Evolutionary conservation across 92 coral and sea anemone species (phyloP), one percentile per base, ranked within the genome.

Genomic region (Meandrina meandrites): DNA sequence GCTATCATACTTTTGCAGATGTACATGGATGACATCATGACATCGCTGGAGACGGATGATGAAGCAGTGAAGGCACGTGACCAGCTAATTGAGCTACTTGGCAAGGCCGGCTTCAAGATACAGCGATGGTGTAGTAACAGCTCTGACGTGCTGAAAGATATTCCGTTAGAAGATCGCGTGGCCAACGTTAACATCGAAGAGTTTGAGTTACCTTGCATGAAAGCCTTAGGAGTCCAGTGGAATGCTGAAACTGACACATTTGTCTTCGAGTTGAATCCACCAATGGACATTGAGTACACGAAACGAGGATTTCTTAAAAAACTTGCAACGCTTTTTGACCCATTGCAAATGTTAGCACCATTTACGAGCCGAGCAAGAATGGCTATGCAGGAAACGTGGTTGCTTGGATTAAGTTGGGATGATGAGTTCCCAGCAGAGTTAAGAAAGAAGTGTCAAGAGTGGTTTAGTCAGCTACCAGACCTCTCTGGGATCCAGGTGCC

Each of bases 11-110:
- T 86, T 1, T 71, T 88, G n/a, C 86, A 92, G 60, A 73, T 92
- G 80, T 92, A 89, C 79, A 88, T 89, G 76, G 92, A 92, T 36
- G 92, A 89, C 79, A 83, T 89, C 76, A 85, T 89, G 69, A 79
- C 86, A 5, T 89, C 91, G 8, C 34, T 82, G 18, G 86, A 89
- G 28, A 81, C 92, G 3, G 86, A 81, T 2, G 89, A 89, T 67
- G 84, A 92, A 84, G 89, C 94, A 11, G 54, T 92, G 3, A 32
- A 67, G 11, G 87, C 78, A 22, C 82, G 86, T 42, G 42, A 84
- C 12, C 81, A 90, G 28, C 86, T 84, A 19, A 75, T 50, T 3
- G 86, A 70, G 27, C 76, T 89, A 27, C 70, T 92, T 30, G 90
- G 83, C 14, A 67, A 80, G 22, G 91, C 90, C 51, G 94, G 91